Evolutionary conservation across 1,140 invertebrate genomes (phyloP), one percentile per base, ranked within the genome.

Genomic region (Mercenaria mercenaria): DNA sequence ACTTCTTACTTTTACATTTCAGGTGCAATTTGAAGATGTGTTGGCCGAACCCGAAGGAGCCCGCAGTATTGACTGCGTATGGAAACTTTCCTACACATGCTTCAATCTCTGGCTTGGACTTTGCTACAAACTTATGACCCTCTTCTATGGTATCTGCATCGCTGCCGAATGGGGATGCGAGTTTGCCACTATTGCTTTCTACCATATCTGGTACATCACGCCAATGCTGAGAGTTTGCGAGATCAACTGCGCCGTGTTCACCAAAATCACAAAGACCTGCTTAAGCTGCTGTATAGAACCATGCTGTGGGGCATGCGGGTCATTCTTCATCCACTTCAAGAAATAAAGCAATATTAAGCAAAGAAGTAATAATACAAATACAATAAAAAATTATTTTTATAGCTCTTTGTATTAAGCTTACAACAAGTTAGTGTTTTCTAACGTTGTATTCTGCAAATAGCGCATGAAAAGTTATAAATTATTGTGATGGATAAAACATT

Each of bases 161-260:
- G 97, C 97, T 0, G 96, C 98, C 80, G 96, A 97, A 88, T 96
- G 98, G 61, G 98, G 97, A 1, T 97, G 97, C 81, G 96, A 97
- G 18, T 98, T 98, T 92, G 98, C 98, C 26, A 97, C 97, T 90
- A 95, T 98, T 1, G 97, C 97, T 0, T 98, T 98, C 95, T 47
- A 91, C 26, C 93, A 95, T 81, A 92, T 96, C 34, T 96, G 96
- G 96, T 85, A 91, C 39, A 74, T 94, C 32, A 95, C 95, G 11
- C 96, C 96, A 13, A 1, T 39, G 6, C 59, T 92, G 50, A 64
- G 64, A 39, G 26, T 83, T 13, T 64, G 76, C 10, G n/a, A 67
- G 26, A 84, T 88, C 59, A 82, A 84, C 56, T 84, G 80, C 11
- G 59, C 84, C 3, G 64, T 61, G 10, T 52, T 76, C 10, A 74